Base-by-base conservation (phyloP, 2,888 invertebrate species). In the Eupithecia abbreviata region DNA sequence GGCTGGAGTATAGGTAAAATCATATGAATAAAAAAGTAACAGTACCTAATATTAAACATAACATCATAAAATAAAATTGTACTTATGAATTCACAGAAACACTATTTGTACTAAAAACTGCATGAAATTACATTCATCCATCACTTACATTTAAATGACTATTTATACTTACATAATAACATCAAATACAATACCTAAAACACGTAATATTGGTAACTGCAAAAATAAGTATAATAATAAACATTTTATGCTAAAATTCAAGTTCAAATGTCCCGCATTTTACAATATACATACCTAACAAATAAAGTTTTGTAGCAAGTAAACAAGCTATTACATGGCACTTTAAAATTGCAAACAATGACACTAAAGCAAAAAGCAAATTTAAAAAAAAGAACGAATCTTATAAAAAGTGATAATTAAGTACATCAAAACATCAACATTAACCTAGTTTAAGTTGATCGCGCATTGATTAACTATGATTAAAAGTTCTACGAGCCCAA, bases 21-120 rank as follows among this genome's bases (percentile, higher is more conserved):
- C 2, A 18, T 9, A 58, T 9, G 18, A 0, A 51, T 30, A 9
- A n/a, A 12, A 30, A 62, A 62, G 30, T 2, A 62, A 10, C 30
- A 2, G 4, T 30, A 12, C 1, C 10, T 10, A 62, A 62, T 18
- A 58, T 58, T 58, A 58, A 18, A 18, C 10, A 18, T 58, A 58
- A 18, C 58, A 58, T 58, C 58, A 18, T 58, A 62, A 62, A 58
- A 58, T 58, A 18, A 58, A 58, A 62, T 30, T 62, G 62, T 62
- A 62, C 62, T 58, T 30, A 30, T 10, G 4, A 58, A 58, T 18
- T 58, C 18, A 58, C 58, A 18, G 55, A 58, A 58, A 55, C 18
- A 58, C 3, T 2, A 58, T 58, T 58, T 58, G 18, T 58, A 58
- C 58, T 58, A 58, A 58, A 58, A 18, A 18, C 62, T 18, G 7